These are phyloP conservation scores for Osmoderma eremita DNA, from an alignment of 2,888 invertebrate genomes.

Conservation along the genomic window DNA sequence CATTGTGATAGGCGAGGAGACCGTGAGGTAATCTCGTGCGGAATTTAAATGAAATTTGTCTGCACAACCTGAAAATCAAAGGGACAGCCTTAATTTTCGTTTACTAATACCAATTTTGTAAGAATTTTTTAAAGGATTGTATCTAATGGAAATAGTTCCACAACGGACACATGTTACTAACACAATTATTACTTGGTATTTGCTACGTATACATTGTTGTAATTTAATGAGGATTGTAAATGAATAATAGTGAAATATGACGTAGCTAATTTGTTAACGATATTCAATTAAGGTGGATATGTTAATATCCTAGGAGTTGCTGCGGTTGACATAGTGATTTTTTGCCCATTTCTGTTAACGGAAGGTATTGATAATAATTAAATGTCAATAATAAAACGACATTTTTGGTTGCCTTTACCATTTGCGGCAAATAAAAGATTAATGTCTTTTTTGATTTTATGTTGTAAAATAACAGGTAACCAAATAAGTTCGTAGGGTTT, in stretches of 20 bases:
- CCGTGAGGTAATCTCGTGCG: slow-evolving; percentile 89
- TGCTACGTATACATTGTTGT: slow-evolving; percentile 2
- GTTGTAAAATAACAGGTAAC: too few species aligned
- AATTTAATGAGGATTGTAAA: slow-evolving; percentile 3
- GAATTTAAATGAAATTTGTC: slow-evolving; percentile 90
- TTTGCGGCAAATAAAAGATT: not conserved
- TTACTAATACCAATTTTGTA: not conserved
- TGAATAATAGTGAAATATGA: slow-evolving; percentile 7
- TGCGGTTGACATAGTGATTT: slow-evolving; percentile 19
- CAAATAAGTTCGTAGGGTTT: too few species aligned
- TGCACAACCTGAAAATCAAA: slow-evolving; percentile 72
- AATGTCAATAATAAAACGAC: slow-evolving; percentile 21
- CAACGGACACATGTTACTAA: not conserved
- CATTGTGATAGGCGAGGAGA: slow-evolving; percentile 88
- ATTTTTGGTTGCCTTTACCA: slow-evolving; percentile 19
- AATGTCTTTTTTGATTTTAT: not conserved
- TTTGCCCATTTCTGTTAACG: slow-evolving; percentile 11
- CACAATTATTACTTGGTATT: slow-evolving; percentile 7
- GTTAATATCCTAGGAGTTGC: not conserved
- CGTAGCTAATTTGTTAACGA: slow-evolving; percentile 8
- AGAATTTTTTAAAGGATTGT: not conserved
- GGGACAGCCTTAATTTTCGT: not conserved
- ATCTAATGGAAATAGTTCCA: not conserved
- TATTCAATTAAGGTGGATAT: slow-evolving; percentile 3
- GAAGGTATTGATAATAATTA: slow-evolving; percentile 22